phyloP scores from a whole-genome alignment of 2,113 vertebrate species.

The Calyptomena viridis region DNA sequence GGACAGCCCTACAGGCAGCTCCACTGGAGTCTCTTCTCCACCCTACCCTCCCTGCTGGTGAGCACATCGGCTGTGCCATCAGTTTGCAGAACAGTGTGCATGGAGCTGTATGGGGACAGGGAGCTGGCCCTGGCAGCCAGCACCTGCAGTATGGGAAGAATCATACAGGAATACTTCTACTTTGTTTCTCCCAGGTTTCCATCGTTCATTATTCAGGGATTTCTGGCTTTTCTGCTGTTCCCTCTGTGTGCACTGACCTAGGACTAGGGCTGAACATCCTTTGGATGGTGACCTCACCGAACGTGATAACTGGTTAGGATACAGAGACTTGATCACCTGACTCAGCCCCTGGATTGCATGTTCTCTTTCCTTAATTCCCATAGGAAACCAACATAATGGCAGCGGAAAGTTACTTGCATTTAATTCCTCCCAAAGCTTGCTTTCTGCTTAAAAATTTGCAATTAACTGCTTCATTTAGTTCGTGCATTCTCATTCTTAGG shows the following conservation, averaged over 20 bases:
- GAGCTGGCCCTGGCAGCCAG: not conserved
- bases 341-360: not conserved
- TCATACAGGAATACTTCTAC: rapidly evolving
- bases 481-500: not conserved
- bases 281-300: not conserved
- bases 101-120: not conserved
- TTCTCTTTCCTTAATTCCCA: not conserved
- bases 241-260: not conserved
- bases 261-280: not conserved
- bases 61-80: rapidly evolving
- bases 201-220: rapidly evolving
- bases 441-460: not conserved
- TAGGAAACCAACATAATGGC: rapidly evolving
- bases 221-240: not conserved
- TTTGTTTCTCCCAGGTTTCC: not conserved
- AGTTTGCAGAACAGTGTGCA: rapidly evolving
- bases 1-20: not conserved
- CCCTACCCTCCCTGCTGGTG: rapidly evolving
- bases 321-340: not conserved
- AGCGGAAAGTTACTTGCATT: not conserved
- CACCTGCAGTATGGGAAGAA: rapidly evolving
- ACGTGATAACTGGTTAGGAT: rapidly evolving
- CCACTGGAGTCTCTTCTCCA: rapidly evolving
- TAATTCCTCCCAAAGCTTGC: not conserved
- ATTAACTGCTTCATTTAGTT: not conserved